These are phyloP conservation scores for Falco concolor DNA, from an alignment of 2,797 vertebrate genomes.

Conservation along the genomic window DNA sequence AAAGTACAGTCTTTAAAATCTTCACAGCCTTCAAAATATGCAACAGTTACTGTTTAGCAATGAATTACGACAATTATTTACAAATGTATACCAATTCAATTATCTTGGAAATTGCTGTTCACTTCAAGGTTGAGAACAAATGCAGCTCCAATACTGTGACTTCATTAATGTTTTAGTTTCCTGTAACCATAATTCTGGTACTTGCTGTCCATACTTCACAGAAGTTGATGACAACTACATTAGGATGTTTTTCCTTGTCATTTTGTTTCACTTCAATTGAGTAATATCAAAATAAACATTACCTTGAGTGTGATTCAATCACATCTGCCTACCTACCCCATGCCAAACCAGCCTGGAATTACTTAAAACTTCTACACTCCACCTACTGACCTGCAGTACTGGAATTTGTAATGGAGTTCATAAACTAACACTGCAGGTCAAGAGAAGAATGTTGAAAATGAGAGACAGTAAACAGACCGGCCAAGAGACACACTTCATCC, in stretches of 20 bases:
- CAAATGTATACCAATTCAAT: background rate
- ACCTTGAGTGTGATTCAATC: slow-evolving; percentile 54
- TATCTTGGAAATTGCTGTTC: background rate
- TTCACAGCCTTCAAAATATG: background rate
- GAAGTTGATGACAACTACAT: slow-evolving; percentile 29
- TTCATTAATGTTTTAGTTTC: background rate
- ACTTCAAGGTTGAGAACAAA: background rate
- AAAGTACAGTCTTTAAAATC: background rate
- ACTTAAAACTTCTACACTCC: slow-evolving; percentile 42
- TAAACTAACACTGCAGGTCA: slow-evolving; percentile 55
- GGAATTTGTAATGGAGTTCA: slow-evolving; percentile 63
- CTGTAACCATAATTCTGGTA: slow-evolving; percentile 15
- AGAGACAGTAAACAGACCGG: slow-evolving; percentile 50
- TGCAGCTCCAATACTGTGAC: background rate
- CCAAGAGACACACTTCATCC: slow-evolving; percentile 31
- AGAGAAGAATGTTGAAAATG: slow-evolving; percentile 65
- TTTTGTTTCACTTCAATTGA: slow-evolving; percentile 55
- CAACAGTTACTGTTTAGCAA: background rate
- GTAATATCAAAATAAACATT: slow-evolving; percentile 58
- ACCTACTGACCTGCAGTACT: slow-evolving; percentile 48
- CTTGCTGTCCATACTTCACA: background rate
- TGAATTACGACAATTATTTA: background rate
- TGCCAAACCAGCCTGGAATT: slow-evolving; percentile 61
- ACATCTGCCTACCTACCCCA: slow-evolving; percentile 16
- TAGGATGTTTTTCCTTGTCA: background rate